These are phyloP conservation scores for Drosophila sordidula DNA, from an alignment of 2,888 invertebrate species.

Conservation along the genomic window DNA sequence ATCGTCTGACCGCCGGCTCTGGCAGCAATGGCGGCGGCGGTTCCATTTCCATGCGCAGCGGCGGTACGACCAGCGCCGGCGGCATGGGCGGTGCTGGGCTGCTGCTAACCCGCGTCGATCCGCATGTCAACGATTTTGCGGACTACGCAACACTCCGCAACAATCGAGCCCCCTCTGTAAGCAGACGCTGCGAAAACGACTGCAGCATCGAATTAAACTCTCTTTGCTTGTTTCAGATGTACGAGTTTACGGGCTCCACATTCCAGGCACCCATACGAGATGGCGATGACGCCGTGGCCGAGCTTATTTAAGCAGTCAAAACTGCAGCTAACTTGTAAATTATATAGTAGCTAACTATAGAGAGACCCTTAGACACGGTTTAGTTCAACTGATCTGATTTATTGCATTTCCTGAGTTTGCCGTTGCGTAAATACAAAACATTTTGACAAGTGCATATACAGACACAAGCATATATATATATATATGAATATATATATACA, in stretches of 20 bases:
- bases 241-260: conserved; percentile 88
- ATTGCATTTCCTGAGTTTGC: conserved; percentile 61
- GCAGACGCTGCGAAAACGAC: neutral
- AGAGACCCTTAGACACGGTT: conserved; percentile 39
- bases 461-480: conserved; percentile 28
- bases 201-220: neutral
- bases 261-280: conserved; percentile 89
- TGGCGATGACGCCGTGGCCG: conserved; percentile 85
- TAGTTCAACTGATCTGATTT: conserved; percentile 53
- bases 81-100: conserved; percentile 64
- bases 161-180: conserved; percentile 84
- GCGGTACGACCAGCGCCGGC: conserved; percentile 59
- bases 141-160: conserved; percentile 85
- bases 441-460: conserved; percentile 43
- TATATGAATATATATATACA: conserved; percentile 36
- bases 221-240: conserved; percentile 68
- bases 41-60: conserved; percentile 69
- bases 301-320: conserved; percentile 81
- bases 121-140: conserved; percentile 83
- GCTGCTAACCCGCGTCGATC: conserved; percentile 70
- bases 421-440: conserved; percentile 37
- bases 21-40: conserved; percentile 58
- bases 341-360: conserved; percentile 60
- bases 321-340: conserved; percentile 59
- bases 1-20: conserved; percentile 60